These are phyloP conservation scores for Gallinago jamesoni DNA, from an alignment of 2,113 vertebrate genomes.

Conservation along the genomic window DNA sequence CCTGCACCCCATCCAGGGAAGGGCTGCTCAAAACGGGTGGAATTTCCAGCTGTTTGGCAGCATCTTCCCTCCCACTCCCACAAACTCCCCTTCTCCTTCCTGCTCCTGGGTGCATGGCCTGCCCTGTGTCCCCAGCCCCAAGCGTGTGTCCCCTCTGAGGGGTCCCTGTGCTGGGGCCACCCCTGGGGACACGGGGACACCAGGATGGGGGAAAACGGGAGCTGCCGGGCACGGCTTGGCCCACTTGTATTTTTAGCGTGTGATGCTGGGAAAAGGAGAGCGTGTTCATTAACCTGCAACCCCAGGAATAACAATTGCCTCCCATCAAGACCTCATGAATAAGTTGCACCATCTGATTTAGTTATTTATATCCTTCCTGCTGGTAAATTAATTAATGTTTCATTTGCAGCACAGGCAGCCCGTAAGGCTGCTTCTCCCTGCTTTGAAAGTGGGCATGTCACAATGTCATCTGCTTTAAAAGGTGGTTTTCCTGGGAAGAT, in stretches of 20 bases:
- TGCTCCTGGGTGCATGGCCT: too few species aligned
- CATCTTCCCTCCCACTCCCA: background rate
- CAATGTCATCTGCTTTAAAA: background rate
- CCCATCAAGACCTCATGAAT: background rate
- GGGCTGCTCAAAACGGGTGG: fast-evolving
- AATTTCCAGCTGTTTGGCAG: background rate
- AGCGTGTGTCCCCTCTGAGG: fast-evolving
- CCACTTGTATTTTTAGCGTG: slow-evolving; percentile 15
- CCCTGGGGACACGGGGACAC: fast-evolving
- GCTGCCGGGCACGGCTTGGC: background rate
- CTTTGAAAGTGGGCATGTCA: background rate
- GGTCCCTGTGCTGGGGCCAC: fast-evolving
- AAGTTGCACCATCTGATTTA: background rate
- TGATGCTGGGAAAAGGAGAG: background rate
- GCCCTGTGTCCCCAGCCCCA: background rate
- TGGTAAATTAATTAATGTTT: slow-evolving; percentile 71
- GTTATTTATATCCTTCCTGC: slow-evolving; percentile 74
- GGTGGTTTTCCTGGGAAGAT: background rate
- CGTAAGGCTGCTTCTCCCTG: background rate
- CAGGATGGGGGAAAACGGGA: background rate
- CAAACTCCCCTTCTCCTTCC: background rate
- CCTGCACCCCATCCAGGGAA: background rate
- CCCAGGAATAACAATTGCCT: background rate
- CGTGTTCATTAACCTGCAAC: slow-evolving; percentile 40
- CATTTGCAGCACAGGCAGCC: background rate